A percentile compares a stretch with the other conserved stretches of the same genome.
These are phyloP conservation scores for Chauna torquata DNA, from an alignment of 2,113 vertebrate genomes.

Conservation along the genomic window DNA sequence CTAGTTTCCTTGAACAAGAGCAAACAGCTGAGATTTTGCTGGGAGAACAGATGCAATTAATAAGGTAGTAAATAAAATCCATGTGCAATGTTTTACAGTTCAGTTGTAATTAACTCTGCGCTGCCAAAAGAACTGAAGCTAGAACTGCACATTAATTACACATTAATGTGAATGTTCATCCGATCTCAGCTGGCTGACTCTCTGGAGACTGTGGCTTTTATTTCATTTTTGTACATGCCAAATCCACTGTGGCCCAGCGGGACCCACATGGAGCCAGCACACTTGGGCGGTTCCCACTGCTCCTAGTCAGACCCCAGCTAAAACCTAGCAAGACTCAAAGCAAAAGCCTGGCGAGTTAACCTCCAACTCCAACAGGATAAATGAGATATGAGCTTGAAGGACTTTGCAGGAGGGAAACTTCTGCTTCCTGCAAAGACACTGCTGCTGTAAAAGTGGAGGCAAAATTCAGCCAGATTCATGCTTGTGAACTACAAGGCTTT, in stretches of 20 bases:
- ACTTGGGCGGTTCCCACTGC: not conserved
- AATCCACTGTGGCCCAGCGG: not conserved
- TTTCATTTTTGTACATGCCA: not conserved
- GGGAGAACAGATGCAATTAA: slow-evolving; percentile 32
- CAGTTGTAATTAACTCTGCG: slow-evolving; percentile 23
- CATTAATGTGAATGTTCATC: not conserved
- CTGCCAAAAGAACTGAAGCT: slow-evolving; percentile 5
- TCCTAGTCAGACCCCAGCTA: not conserved
- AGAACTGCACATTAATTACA: slow-evolving; percentile 22
- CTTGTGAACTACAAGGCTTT: not conserved
- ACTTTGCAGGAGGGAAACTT: not conserved
- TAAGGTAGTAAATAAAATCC: slow-evolving; percentile 33
- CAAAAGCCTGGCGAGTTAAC: not conserved
- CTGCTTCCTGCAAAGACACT: not conserved
- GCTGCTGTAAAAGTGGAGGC: not conserved
- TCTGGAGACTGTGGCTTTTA: not conserved
- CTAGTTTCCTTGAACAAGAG: not conserved
- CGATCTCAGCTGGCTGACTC: not conserved
- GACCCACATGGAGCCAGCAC: not conserved
- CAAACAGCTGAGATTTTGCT: not conserved
- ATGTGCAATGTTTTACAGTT: not conserved
- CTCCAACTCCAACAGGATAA: not conserved
- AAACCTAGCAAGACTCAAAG: not conserved
- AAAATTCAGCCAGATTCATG: not conserved
- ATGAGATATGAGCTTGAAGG: rapidly evolving